Evolutionary conservation across 2,113 vertebrate species (phyloP), one percentile per base, ranked within the genome.

Genomic region (Neodon shergylaensis): DNA sequence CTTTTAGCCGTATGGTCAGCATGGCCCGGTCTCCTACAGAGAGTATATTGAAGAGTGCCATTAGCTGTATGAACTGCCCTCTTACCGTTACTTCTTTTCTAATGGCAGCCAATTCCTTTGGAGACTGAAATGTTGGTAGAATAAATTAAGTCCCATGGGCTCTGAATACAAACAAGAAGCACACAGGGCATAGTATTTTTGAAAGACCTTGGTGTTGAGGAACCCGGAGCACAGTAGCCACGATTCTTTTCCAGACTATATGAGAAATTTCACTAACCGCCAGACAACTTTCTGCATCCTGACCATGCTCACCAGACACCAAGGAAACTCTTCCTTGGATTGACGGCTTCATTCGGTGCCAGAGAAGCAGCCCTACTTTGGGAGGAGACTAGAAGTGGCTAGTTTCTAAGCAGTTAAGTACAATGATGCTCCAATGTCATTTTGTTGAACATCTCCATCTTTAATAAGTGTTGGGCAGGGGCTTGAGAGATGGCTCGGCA

Each of bases 61-160:
- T 36, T 78, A 44, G 33, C 74, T 87, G 22, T 22, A 39, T 65
- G 49, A 90, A 79, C 49, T 58, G 28, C 49, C 65, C 54, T 58
- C 54, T 21, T 7, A 58, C 33, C 33, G 7, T 26, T 79, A 36
- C 21, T 89, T 70, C 79, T 90, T 84, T 85, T 39, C 66, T 91
- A 72, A 83, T 70, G 26, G 42, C 5, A 86, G 28, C 47, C 14
- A 87, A 68, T 5, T 26, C 52, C 52, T 72, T 68, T 22, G 81
- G 93, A 94, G 42, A 87, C 74, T 94, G 65, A 33, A 72, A 88
- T 52, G 73, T 49, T 91, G 86, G 82, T 16, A 39, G 65, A 86
- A 31, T 85, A 65, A 89, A 54, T 89, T 89, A 74, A 42, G 26
- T 88, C 82, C 73, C 44, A 42, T 13, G 13, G 16, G 1, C 4